These are phyloP conservation scores for Heliocidaris erythrogramma DNA, from an alignment of 35 echinoderm and acorn worm genomes.

Conservation along the genomic window DNA sequence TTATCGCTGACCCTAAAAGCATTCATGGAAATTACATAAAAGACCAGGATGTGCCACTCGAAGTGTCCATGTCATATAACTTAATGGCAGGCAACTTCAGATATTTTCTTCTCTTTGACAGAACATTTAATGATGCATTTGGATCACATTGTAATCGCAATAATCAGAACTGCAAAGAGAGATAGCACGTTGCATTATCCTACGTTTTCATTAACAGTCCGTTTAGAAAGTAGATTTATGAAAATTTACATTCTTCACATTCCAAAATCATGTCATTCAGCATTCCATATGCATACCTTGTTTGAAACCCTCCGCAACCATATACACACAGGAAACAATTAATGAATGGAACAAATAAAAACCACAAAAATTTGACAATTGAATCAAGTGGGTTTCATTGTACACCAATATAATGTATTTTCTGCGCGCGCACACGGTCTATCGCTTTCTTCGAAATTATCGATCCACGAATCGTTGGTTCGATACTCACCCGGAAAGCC, in stretches of 20 bases:
- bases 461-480: background rate
- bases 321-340: background rate
- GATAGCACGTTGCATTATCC: too few relatives aligned
- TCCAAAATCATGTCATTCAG: background rate
- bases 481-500: background rate
- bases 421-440: background rate
- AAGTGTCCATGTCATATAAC: too few relatives aligned
- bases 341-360: background rate
- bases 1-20: too few relatives aligned
- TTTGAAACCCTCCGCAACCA: background rate
- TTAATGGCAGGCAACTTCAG: too few relatives aligned
- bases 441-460: background rate
- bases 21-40: too few relatives aligned
- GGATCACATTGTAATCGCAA: too few relatives aligned
- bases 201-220: too few relatives aligned
- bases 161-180: too few relatives aligned
- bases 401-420: background rate
- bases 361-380: constrained; percentile 12
- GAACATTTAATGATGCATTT: too few relatives aligned
- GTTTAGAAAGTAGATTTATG: too few relatives aligned
- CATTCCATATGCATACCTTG: background rate
- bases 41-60: too few relatives aligned
- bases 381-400: background rate
- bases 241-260: background rate
- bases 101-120: too few relatives aligned